Percentiles rank a stretch among this genome's conserved stretches.
Evolutionary conservation across 2,113 vertebrate species (phyloP).

Genomic region (Cyprinus carpio): DNA sequence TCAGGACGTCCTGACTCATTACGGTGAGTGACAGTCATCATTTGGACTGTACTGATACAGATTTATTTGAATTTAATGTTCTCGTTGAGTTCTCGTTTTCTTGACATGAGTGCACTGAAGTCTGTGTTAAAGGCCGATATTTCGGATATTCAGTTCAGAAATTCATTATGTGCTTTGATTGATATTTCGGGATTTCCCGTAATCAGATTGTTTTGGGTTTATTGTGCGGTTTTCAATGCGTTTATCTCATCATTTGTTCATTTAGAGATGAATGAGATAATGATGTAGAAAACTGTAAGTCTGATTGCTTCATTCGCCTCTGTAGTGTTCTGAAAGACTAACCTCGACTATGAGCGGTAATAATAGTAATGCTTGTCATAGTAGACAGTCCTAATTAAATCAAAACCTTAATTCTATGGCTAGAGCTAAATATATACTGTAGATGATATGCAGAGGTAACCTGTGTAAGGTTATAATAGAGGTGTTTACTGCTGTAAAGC

Average conservation of each 20-base stretch:
- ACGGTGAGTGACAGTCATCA: conserved; percentile 29
- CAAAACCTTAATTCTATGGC: neutral
- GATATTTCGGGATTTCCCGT: too few relatives aligned
- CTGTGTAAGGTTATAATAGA: neutral
- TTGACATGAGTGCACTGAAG: neutral
- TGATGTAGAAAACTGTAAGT: neutral
- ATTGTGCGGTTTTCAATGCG: neutral
- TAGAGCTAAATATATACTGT: neutral
- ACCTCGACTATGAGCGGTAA: neutral
- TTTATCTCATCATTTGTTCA: neutral
- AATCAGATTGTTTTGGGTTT: neutral
- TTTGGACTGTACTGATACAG: neutral
- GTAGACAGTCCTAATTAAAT: neutral
- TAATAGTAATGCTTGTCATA: neutral
- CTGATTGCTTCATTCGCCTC: neutral
- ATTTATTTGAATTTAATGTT: neutral
- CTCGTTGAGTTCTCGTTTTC: neutral
- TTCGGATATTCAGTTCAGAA: neutral
- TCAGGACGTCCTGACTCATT: conserved; percentile 80
- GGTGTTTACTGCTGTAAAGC: neutral
- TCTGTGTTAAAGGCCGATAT: neutral
- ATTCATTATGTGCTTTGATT: neutral
- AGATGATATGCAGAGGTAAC: neutral
- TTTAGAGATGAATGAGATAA: neutral
- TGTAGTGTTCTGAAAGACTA: neutral